Conservation (phyloP, 2,113 vertebrate genomes). For the Macheiramphus alcinus region DNA sequence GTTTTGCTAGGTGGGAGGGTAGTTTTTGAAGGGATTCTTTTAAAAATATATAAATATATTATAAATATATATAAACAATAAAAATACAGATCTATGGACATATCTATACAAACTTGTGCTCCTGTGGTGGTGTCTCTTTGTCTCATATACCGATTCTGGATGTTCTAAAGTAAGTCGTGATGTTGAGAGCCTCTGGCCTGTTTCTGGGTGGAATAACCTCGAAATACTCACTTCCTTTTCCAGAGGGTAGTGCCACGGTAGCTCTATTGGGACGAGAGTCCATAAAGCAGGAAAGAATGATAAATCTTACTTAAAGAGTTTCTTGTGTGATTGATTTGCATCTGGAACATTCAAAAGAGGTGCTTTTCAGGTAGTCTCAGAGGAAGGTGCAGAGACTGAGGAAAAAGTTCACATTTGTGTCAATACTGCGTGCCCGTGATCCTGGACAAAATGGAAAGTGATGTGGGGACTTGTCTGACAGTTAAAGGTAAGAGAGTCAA, state of each 20-base stretch:
- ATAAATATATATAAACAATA: constrained; percentile 61
- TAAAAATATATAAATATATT: constrained; percentile 64
- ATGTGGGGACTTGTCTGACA: not conserved
- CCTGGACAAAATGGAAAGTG: not conserved
- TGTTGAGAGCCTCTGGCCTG: not conserved
- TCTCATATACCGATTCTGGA: fast-evolving
- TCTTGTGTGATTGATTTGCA: not conserved
- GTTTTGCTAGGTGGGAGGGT: constrained; percentile 60
- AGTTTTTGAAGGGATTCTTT: constrained; percentile 62
- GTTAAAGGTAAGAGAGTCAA: not conserved
- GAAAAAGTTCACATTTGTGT: not conserved
- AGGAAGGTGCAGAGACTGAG: not conserved
- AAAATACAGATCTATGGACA: constrained; percentile 60
- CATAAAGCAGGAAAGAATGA: not conserved
- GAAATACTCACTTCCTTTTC: not conserved
- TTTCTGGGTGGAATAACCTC: not conserved
- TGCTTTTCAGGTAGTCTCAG: not conserved
- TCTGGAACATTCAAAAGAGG: not conserved
- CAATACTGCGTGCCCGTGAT: fast-evolving
- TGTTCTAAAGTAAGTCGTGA: not conserved
- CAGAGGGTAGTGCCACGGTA: not conserved
- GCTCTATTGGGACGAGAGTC: fast-evolving
- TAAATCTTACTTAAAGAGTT: not conserved
- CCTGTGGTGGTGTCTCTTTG: not conserved
- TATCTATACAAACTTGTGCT: not conserved